Conservation (phyloP, 1,140 invertebrate genomes). For the Euwallacea fornicatus region DNA sequence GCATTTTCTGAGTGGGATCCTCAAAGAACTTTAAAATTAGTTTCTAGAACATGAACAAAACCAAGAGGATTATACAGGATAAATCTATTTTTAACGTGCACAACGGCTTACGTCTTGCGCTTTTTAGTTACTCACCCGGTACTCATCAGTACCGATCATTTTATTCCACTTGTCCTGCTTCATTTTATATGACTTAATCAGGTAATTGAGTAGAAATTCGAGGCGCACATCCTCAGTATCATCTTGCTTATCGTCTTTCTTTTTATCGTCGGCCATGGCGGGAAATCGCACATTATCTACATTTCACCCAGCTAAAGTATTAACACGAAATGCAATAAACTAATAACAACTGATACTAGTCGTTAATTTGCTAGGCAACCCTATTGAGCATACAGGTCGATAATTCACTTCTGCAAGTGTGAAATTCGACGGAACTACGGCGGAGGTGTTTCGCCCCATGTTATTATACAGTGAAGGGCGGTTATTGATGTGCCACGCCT, state of each 20-base stretch:
- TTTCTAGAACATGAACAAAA: constrained; percentile 53
- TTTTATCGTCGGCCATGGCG: constrained; percentile 40
- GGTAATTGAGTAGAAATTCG: constrained; percentile 53
- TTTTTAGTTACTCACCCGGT: constrained; percentile 54
- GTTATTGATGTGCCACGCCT: too few relatives aligned
- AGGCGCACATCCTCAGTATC: constrained; percentile 50
- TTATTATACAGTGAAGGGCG: too few relatives aligned
- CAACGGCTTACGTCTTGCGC: neutral
- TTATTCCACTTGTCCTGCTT: constrained; percentile 78
- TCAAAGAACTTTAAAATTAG: constrained; percentile 66
- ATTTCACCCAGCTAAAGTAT: neutral
- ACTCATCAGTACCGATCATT: constrained; percentile 70
- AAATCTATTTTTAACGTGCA: neutral
- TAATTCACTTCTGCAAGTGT: constrained; percentile 9
- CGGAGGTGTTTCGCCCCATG: too few relatives aligned
- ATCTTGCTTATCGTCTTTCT: constrained; percentile 39
- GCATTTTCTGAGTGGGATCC: constrained; percentile 57
- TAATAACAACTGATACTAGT: neutral
- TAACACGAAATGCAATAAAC: constrained; percentile 2
- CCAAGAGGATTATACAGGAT: neutral
- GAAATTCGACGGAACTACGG: neutral
- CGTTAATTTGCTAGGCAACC: constrained; percentile 28
- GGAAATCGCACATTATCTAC: neutral
- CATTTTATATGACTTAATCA: constrained; percentile 64
- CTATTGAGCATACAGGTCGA: constrained; percentile 30